Evolutionary conservation across 2,113 vertebrate species (phyloP), one percentile per base, ranked within the genome.

Genomic region (Melanerpes formicivorus): DNA sequence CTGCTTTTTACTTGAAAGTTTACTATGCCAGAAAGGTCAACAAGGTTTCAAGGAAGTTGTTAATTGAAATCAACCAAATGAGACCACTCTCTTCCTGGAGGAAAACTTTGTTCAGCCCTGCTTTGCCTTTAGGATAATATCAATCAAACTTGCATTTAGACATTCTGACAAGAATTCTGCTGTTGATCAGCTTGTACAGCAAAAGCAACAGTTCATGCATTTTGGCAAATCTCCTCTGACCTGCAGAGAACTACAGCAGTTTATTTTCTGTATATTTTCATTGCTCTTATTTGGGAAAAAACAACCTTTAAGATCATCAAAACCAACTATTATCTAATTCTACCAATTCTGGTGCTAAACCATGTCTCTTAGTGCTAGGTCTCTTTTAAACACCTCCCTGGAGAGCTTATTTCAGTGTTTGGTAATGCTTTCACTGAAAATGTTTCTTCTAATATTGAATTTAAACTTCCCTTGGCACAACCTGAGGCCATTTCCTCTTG

Each of bases 61-160:
- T 96, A 95, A 96, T 96, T 95, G 91, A 97, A 96, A 93, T 92
- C 83, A 93, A 86, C 90, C 87, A 93, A 97, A 97, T 50, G 95
- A 96, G 92, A 93, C 91, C 90, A 93, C 87, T 92, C 74, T 93
- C 64, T 77, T 94, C 88, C 80, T 60, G 70, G 40, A 90, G 85
- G 76, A 93, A 96, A 92, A 80, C 40, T 83, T 70, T 71, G 44
- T 74, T 66, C 30, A 76, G 63, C 23, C 14, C 10, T 85, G 37
- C 37, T 95, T 79, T 90, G 86, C 75, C 74, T 75, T 88, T 9
- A 16, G 87, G 74, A 34, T 85, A 81, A 71, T 50, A 56, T 1
- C 3, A 30, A 82, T 89, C 44, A 85, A 69, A 76, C 13, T 83
- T 23, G 18, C 65, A 85, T 76, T 75, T 75, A 64, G 62, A 37